Evolutionary conservation across 2,113 vertebrate species (phyloP), one percentile per base, ranked within the genome.

Genomic region (Archilochus colubris): DNA sequence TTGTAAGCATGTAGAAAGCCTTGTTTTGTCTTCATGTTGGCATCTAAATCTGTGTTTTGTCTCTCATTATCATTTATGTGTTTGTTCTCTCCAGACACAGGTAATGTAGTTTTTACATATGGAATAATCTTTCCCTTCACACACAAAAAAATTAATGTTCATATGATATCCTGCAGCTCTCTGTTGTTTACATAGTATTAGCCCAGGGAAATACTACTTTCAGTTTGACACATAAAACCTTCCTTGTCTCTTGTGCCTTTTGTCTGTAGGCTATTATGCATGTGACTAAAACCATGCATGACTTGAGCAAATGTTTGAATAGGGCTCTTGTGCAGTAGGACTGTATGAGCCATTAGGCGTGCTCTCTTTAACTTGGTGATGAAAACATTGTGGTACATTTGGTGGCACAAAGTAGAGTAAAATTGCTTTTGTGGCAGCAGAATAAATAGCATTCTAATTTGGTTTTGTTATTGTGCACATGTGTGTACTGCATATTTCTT

Each of bases 251-350:
- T 89, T 84, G 82, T 94, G 86, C 88, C 92, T 95, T 97, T 96
- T 97, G 95, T 97, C 84, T 95, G 82, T 84, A 82, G 94, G 72
- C 96, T 81, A 87, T 91, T 92, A 87, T 86, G 82, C 91, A 86
- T 89, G 93, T 96, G 96, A 96, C 93, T 94, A 94, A 95, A 96
- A 72, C 81, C 93, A 86, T 81, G 93, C 81, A 92, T 93, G 93
- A 92, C 88, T 97, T 96, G 93, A 96, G 88, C 82, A 96, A 97
- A 95, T 92, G 94, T 96, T 97, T 97, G 92, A 97, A 97, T 93
- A 94, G 93, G 80, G 73, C 86, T 95, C 93, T 97, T 97, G 86
- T 96, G 93, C 94, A 97, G 89, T 50, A 86, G 66, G 78, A 74
- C 94, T 88, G 51, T 89, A 88, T 95, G 86, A 97, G 81, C 83